Percentiles rank a stretch among this genome's conserved stretches.
phyloP scores from a whole-genome alignment of 2,113 vertebrate species.

The Ovibos moschatus region DNA sequence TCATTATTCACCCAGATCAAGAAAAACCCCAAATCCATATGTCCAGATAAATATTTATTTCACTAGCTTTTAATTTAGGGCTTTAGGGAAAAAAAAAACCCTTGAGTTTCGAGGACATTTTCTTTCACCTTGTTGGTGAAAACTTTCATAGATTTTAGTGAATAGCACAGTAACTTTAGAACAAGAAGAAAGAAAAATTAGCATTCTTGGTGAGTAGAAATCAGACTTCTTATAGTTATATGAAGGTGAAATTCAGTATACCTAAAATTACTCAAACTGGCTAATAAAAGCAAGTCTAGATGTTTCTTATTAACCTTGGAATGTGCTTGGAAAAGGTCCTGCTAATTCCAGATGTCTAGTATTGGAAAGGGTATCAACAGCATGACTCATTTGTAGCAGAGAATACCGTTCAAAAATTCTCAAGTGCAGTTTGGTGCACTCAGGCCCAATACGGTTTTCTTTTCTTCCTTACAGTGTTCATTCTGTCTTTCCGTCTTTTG shows the following conservation, averaged over 20 bases:
- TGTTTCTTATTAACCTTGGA: slow-evolving; percentile 50
- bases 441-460: not conserved
- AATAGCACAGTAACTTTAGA: not conserved
- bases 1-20: not conserved
- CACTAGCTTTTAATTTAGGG: not conserved
- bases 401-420: not conserved
- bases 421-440: not conserved
- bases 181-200: not conserved
- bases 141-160: not conserved
- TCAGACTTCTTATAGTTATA: not conserved
- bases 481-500: not conserved
- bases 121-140: not conserved
- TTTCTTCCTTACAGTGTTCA: not conserved
- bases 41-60: not conserved
- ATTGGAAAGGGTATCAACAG: slow-evolving; percentile 13
- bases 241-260: not conserved
- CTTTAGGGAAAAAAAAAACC: slow-evolving; percentile 2
- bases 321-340: slow-evolving; percentile 35
- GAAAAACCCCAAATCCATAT: not conserved
- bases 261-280: slow-evolving; percentile 42
- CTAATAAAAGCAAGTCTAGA: slow-evolving; percentile 41
- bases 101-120: not conserved
- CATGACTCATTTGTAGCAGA: not conserved
- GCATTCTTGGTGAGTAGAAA: not conserved
- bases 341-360: not conserved